Conservation (phyloP, 2,113 vertebrate genomes). For the Pontoporia blainvillei region DNA sequence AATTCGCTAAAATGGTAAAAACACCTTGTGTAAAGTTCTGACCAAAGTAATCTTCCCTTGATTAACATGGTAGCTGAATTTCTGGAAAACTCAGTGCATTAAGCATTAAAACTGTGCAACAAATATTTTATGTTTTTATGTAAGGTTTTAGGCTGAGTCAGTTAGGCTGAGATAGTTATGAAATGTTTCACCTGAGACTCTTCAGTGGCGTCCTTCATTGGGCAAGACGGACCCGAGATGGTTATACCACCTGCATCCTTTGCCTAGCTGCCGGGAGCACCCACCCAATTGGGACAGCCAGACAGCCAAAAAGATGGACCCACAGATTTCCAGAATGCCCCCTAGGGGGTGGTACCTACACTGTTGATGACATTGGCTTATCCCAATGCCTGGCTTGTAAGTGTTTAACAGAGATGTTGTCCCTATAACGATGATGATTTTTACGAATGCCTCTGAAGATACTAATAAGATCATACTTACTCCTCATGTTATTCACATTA, state of each 20-base stretch:
- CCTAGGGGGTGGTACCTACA: too few species aligned
- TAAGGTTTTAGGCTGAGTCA: background rate
- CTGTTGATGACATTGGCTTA: background rate
- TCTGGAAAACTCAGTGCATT: background rate
- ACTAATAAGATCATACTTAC: conserved; percentile 13
- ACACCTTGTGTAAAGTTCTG: background rate
- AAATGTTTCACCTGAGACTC: background rate
- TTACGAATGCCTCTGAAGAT: background rate
- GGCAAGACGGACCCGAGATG: background rate
- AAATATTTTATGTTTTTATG: background rate
- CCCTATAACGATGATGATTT: background rate
- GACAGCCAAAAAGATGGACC: background rate
- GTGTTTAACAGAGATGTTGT: background rate
- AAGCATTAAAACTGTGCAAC: background rate
- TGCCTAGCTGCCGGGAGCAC: background rate
- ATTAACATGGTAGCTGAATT: background rate
- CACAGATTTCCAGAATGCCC: background rate
- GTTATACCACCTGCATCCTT: background rate
- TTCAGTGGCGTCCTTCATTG: background rate
- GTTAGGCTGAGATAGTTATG: background rate
- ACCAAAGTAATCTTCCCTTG: background rate
- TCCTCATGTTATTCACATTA: background rate
- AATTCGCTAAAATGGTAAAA: background rate
- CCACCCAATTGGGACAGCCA: background rate
- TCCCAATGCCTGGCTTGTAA: background rate